Conservation (phyloP, 2,888 invertebrate species). For the Athalia circularis region DNA sequence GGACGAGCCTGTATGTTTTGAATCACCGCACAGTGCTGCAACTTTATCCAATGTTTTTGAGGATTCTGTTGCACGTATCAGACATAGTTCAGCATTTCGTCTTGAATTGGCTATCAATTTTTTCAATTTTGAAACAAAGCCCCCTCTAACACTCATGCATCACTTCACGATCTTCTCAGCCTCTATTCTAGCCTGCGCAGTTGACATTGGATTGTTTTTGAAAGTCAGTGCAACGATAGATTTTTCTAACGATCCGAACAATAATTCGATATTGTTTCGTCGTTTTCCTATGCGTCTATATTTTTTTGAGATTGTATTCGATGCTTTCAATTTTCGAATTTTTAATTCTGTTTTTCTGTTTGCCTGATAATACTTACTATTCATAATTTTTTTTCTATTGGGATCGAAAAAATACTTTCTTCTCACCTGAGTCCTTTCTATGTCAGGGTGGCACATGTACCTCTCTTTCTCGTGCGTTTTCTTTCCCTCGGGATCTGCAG, state of each 20-base stretch:
- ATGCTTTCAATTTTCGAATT: background rate
- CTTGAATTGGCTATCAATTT: no score
- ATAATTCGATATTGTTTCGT: background rate
- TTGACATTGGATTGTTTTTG: background rate
- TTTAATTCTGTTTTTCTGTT: background rate
- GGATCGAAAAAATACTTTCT: no score
- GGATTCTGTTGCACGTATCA: no score
- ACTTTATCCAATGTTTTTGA: no score
- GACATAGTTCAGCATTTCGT: no score
- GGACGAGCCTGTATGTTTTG: conserved; percentile 34
- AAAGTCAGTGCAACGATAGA: background rate
- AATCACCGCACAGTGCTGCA: no score
- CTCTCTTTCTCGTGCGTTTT: no score
- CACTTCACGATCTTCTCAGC: conserved; percentile 44
- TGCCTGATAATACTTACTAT: background rate
- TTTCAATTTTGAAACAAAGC: no score
- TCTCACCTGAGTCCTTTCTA: no score
- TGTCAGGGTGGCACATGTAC: no score
- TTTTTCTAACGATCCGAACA: conserved; percentile 13
- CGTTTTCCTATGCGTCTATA: background rate
- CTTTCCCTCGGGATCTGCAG: no score
- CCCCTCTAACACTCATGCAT: background rate
- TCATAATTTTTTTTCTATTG: background rate
- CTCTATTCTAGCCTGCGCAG: conserved; percentile 44
- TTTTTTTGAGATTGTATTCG: conserved; percentile 11